A percentile compares a stretch with the other conserved stretches of the same genome.
Evolutionary conservation across 2,113 vertebrate species (phyloP).

Genomic region (Turdus rufiventris): DNA sequence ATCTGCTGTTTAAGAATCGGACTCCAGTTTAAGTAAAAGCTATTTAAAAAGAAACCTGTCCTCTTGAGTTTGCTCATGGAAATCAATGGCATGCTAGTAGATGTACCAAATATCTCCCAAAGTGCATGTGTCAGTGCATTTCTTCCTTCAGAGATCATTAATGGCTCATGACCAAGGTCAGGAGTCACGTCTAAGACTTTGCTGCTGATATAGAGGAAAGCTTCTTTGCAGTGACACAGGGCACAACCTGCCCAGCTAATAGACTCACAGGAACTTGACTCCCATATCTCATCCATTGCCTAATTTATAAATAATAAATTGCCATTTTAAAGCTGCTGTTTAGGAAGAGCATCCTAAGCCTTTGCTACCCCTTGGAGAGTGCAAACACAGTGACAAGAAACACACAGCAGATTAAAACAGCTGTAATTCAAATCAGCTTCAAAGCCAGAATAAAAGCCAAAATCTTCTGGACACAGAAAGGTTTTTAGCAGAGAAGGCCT

Average conservation of each 20-base stretch:
- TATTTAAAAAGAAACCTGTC: background rate
- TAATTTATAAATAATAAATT: slow-evolving; percentile 42
- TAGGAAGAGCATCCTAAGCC: background rate
- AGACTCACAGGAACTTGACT: background rate
- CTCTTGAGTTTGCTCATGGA: background rate
- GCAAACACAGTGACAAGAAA: background rate
- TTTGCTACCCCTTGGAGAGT: background rate
- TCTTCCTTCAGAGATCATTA: slow-evolving; percentile 46
- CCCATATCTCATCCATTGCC: background rate
- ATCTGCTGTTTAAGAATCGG: background rate
- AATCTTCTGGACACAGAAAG: background rate
- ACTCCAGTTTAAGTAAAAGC: background rate
- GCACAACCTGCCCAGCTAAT: slow-evolving; percentile 37
- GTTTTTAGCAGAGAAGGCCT: background rate
- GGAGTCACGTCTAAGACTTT: slow-evolving; percentile 18
- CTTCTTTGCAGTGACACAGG: background rate
- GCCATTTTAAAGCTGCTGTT: background rate
- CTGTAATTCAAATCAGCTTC: background rate
- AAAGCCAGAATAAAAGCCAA: background rate
- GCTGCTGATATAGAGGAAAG: background rate
- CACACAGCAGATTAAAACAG: background rate
- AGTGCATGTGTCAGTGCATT: slow-evolving; percentile 2
- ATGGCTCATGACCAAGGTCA: slow-evolving; percentile 34
- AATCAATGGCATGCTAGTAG: background rate
- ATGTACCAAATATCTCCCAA: background rate